These are phyloP conservation scores for Pandemis heparana DNA, from an alignment of 2,888 invertebrate species.

Conservation along the genomic window DNA sequence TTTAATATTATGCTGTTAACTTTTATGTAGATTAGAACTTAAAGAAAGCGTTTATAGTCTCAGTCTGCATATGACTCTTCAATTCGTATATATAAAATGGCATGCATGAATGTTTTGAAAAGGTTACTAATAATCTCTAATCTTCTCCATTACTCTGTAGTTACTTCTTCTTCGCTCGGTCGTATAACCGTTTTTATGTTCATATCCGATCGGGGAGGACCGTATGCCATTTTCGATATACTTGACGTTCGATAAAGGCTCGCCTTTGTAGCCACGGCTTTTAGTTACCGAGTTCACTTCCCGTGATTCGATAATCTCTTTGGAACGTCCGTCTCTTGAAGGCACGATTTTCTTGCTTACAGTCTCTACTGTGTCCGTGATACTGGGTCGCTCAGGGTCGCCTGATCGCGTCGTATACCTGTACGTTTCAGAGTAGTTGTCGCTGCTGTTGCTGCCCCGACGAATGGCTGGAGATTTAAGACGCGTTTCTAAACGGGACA, in stretches of 20 bases:
- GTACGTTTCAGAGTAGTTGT: slow-evolving; percentile 90
- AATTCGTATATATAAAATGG: slow-evolving; percentile 52
- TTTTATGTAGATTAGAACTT: slow-evolving; percentile 60
- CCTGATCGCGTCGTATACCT: slow-evolving; percentile 89
- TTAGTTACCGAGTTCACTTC: slow-evolving; percentile 90
- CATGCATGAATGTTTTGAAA: slow-evolving; percentile 45
- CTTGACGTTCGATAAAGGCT: slow-evolving; percentile 77
- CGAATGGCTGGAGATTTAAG: slow-evolving; percentile 82
- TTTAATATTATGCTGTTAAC: slow-evolving; percentile 62
- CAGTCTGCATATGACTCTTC: slow-evolving; percentile 77
- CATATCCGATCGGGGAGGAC: slow-evolving; percentile 66
- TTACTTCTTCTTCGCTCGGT: slow-evolving; percentile 78
- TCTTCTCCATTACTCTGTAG: slow-evolving; percentile 78
- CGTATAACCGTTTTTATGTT: slow-evolving; percentile 67
- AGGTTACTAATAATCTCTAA: slow-evolving; percentile 77
- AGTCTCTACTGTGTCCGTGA: slow-evolving; percentile 90
- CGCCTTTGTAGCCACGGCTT: slow-evolving; percentile 84
- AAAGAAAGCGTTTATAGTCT: slow-evolving; percentile 69
- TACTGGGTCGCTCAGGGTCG: slow-evolving; percentile 88
- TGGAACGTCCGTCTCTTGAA: slow-evolving; percentile 86
- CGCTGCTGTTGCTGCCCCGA: slow-evolving; percentile 88
- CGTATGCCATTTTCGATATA: slow-evolving; percentile 84
- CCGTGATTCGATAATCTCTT: slow-evolving; percentile 89
- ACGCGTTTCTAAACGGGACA: slow-evolving; percentile 75
- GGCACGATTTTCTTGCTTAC: slow-evolving; percentile 89